Evolutionary conservation across 2,888 invertebrate genomes (phyloP).

Genomic region (Eilema sororculum): DNA sequence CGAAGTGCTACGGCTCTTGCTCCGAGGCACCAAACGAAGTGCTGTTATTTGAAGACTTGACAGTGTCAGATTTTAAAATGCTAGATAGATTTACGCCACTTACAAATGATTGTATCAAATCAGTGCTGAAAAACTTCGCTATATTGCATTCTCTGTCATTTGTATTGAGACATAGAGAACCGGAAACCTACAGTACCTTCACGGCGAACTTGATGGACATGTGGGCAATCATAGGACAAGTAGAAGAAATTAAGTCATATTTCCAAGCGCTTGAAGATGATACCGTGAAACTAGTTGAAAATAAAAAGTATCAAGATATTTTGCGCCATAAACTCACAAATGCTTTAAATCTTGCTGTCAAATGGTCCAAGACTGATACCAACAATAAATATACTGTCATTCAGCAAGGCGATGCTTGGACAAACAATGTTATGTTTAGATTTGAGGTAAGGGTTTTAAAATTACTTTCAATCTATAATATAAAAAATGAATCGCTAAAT

Average conservation of each 20-base stretch:
- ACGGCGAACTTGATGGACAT: conserved; percentile 46
- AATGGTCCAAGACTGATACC: conserved; percentile 39
- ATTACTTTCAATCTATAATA: no score
- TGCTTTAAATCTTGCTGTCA: conserved; percentile 11
- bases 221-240: conserved; percentile 18
- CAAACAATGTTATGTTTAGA: conserved; percentile 66
- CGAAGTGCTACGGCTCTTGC: conserved; percentile 59
- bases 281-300: conserved; percentile 41
- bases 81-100: conserved; percentile 59
- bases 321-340: conserved; percentile 41
- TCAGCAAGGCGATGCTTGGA: conserved; percentile 68
- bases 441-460: conserved; percentile 48
- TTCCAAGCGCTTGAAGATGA: conserved; percentile 39
- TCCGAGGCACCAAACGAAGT: conserved; percentile 59
- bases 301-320: conserved; percentile 46
- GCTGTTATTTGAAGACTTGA: conserved; percentile 66
- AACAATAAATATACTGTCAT: conserved; percentile 56
- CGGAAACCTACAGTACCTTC: conserved; percentile 46
- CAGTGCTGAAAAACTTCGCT: conserved; percentile 62
- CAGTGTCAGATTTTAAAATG: conserved; percentile 53
- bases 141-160: conserved; percentile 65
- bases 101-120: conserved; percentile 52
- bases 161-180: conserved; percentile 59
- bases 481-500: no score
- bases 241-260: conserved; percentile 11